These are phyloP conservation scores for Corythucha ciliata DNA, from an alignment of 2,888 invertebrate genomes.

Conservation along the genomic window DNA sequence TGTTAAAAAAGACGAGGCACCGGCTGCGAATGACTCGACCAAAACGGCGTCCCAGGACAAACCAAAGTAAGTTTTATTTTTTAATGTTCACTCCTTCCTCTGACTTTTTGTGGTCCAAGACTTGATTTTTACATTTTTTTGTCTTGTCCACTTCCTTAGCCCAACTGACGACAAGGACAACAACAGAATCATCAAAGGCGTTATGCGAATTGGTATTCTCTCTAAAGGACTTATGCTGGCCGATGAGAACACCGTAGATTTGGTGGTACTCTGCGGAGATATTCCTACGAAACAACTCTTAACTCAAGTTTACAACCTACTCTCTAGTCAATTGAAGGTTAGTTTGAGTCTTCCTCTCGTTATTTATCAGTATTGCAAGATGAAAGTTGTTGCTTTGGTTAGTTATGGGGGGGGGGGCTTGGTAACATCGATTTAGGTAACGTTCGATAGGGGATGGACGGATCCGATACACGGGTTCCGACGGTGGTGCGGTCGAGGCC, in stretches of 20 bases:
- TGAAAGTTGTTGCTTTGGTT: slow-evolving; percentile 15
- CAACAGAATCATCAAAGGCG: slow-evolving; percentile 78
- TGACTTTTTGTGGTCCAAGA: background rate
- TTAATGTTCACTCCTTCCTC: slow-evolving; percentile 32
- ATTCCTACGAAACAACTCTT: slow-evolving; percentile 84
- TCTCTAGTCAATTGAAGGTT: slow-evolving; percentile 50
- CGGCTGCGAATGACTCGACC: too few relatives aligned
- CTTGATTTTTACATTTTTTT: background rate
- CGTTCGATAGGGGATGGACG: too few relatives aligned
- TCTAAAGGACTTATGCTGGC: slow-evolving; percentile 82
- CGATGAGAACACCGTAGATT: slow-evolving; percentile 79
- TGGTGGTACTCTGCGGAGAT: slow-evolving; percentile 90
- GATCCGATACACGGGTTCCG: too few relatives aligned
- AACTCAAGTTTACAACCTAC: slow-evolving; percentile 56
- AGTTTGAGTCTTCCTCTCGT: slow-evolving; percentile 25
- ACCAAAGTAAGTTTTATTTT: slow-evolving; percentile 51
- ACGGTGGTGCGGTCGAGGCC: too few relatives aligned
- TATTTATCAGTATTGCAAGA: background rate
- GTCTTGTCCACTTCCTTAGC: background rate
- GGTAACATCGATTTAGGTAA: too few relatives aligned
- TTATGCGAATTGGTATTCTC: slow-evolving; percentile 90
- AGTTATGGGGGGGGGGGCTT: too few relatives aligned
- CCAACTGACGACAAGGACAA: slow-evolving; percentile 35
- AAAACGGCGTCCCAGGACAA: slow-evolving; percentile 30
- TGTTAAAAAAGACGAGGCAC: too few relatives aligned